Conservation (phyloP, 2,888 invertebrate genomes). For the Noctua janthina region DNA sequence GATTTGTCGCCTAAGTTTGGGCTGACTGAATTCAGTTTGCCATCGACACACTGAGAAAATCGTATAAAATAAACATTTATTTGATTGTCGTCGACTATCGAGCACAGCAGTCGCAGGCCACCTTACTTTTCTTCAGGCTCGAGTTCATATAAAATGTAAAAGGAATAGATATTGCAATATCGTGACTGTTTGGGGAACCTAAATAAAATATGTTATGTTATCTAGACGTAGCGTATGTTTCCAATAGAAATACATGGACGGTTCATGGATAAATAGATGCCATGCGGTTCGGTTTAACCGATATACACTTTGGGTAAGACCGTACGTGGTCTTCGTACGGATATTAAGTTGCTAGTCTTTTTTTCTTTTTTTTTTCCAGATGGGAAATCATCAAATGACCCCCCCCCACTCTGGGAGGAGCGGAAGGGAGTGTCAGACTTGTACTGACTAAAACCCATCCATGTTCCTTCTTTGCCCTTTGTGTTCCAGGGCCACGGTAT, state of each 20-base stretch:
- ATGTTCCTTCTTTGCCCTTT: too few relatives aligned
- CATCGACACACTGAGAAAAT: not conserved
- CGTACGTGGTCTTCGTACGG: not conserved
- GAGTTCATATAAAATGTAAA: not conserved
- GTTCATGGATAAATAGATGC: not conserved
- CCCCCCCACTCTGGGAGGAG: too few relatives aligned
- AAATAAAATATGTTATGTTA: constrained; percentile 1
- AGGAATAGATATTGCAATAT: constrained; percentile 17
- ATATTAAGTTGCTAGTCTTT: not conserved
- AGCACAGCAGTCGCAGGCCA: not conserved
- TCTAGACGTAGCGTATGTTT: not conserved
- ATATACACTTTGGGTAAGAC: not conserved
- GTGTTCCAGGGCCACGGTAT: too few relatives aligned
- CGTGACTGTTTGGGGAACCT: not conserved
- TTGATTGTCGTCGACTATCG: too few relatives aligned
- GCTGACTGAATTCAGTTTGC: not conserved
- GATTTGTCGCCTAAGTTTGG: not conserved
- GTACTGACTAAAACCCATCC: too few relatives aligned
- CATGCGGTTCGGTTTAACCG: too few relatives aligned
- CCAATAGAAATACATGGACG: constrained; percentile 14
- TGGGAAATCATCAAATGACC: too few relatives aligned
- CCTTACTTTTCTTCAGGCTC: not conserved
- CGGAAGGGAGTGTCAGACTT: too few relatives aligned
- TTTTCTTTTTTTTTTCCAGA: too few relatives aligned
- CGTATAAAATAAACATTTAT: not conserved